These are phyloP conservation scores for Kryptopterus vitreolus DNA, from an alignment of 2,797 vertebrate species.

Conservation along the genomic window DNA sequence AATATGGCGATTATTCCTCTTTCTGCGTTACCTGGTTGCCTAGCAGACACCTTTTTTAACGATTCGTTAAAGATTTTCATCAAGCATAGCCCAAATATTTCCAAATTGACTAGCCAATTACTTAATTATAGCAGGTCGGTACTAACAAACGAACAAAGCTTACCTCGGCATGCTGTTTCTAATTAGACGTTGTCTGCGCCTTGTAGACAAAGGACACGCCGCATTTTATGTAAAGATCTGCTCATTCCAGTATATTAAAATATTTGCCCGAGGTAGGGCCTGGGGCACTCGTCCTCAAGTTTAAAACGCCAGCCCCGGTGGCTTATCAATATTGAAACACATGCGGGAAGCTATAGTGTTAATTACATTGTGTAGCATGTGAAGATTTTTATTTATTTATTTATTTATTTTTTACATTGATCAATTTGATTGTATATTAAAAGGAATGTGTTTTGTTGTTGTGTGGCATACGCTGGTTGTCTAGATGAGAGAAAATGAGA, in stretches of 20 bases:
- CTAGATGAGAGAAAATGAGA: background rate
- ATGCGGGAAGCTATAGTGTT: background rate
- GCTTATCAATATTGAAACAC: background rate
- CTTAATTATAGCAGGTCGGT: background rate
- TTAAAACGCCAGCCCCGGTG: background rate
- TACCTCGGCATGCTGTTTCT: background rate
- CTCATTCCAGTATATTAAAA: background rate
- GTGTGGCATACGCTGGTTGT: background rate
- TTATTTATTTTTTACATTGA: too few species aligned
- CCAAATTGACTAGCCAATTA: background rate
- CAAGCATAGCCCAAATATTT: background rate
- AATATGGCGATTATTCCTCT: slow-evolving; percentile 73
- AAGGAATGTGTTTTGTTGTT: background rate
- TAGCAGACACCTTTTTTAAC: background rate
- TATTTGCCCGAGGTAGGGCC: background rate
- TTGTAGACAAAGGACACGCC: background rate
- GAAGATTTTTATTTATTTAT: background rate
- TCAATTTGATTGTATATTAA: background rate
- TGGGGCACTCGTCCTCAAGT: background rate
- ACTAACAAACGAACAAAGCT: too few species aligned
- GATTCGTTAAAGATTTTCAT: slow-evolving; percentile 9
- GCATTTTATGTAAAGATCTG: background rate
- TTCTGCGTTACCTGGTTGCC: slow-evolving; percentile 61
- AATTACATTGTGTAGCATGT: background rate
- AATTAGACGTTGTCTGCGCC: too few species aligned